phyloP scores from a whole-genome alignment of 2,888 invertebrate genomes.

The Auanema freiburgensis region DNA sequence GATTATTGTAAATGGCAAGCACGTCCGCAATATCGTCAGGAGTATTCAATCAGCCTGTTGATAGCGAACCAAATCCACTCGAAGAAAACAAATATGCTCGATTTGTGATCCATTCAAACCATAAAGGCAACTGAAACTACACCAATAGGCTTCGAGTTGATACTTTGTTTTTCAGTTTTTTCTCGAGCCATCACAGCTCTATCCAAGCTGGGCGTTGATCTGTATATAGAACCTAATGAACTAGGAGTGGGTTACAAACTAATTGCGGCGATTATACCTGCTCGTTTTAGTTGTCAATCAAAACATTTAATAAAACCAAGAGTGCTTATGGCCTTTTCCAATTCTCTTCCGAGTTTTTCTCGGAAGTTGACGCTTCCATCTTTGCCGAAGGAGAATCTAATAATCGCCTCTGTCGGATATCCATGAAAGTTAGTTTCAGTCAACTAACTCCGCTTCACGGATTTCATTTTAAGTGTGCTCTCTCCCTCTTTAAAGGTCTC shows the following conservation, averaged over 20 bases:
- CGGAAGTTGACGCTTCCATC: slow-evolving; percentile 10
- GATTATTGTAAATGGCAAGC: no score
- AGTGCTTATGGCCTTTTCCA: slow-evolving; percentile 21
- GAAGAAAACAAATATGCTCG: no score
- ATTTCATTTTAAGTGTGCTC: slow-evolving; percentile 13
- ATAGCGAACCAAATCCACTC: no score
- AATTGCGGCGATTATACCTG: neutral
- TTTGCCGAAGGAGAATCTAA: neutral
- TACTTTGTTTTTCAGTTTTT: slow-evolving; percentile 14
- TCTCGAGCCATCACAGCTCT: slow-evolving; percentile 14
- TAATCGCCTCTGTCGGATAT: slow-evolving; percentile 8
- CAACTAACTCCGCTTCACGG: neutral
- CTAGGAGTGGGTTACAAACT: slow-evolving; percentile 11
- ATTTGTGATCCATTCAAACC: neutral
- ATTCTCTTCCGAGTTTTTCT: slow-evolving; percentile 20
- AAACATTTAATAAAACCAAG: slow-evolving; percentile 15
- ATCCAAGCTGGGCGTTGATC: slow-evolving; percentile 14
- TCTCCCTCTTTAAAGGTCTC: slow-evolving; percentile 18
- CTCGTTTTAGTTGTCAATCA: slow-evolving; percentile 15
- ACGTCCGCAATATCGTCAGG: no score
- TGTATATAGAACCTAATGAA: slow-evolving; percentile 15
- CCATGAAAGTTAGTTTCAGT: slow-evolving; percentile 16
- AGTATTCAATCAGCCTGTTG: no score
- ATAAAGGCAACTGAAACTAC: neutral
- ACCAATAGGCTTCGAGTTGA: neutral